These are phyloP conservation scores for Acromyrmex charruanus DNA, from an alignment of 1,140 invertebrate species.

Conservation along the genomic window DNA sequence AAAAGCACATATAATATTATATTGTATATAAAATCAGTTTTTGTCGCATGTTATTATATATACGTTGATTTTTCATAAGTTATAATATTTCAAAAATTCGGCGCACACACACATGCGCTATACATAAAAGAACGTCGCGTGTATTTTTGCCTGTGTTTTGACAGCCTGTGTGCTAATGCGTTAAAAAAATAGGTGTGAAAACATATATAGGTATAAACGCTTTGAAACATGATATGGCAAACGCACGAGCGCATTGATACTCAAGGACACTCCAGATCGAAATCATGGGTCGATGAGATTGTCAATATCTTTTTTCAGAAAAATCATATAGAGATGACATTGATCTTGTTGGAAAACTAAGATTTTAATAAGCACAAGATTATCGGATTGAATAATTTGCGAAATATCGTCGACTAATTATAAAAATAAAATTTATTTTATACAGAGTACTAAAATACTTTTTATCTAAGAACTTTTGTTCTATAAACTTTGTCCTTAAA, in stretches of 20 bases:
- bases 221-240: too few species aligned
- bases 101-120: too few species aligned
- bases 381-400: neutral
- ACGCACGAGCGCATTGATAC: too few species aligned
- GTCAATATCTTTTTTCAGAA: neutral
- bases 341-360: neutral
- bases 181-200: neutral
- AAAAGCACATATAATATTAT: too few species aligned
- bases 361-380: neutral
- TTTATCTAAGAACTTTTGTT: too few species aligned
- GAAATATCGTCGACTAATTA: neutral
- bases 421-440: neutral
- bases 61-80: too few species aligned
- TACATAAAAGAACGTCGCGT: neutral
- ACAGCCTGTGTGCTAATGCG: neutral
- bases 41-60: too few species aligned
- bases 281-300: neutral
- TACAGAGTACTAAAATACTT: too few species aligned
- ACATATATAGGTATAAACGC: too few species aligned
- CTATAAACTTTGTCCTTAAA: too few species aligned
- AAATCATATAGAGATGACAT: neutral
- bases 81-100: too few species aligned
- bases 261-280: neutral
- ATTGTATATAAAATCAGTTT: too few species aligned
- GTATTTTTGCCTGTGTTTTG: neutral